phyloP scores from a whole-genome alignment of 2,797 vertebrate species.

The Trichosurus vulpecula region DNA sequence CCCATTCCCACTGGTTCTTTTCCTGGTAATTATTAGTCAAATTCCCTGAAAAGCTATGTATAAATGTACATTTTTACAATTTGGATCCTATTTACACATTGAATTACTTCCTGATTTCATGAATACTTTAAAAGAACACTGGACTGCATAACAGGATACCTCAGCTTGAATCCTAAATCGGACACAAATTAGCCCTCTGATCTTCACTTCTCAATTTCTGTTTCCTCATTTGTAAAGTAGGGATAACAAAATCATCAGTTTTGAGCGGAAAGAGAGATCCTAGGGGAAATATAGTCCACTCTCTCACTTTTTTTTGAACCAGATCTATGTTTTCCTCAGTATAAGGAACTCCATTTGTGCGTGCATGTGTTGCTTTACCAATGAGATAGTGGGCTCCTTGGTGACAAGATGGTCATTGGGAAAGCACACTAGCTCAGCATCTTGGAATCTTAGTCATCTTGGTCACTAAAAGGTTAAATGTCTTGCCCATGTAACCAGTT shows the following conservation, averaged over 20 bases:
- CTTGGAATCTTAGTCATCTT: neutral
- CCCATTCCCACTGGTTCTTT: neutral
- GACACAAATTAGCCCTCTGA: neutral
- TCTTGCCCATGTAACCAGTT: neutral
- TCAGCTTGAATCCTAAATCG: neutral
- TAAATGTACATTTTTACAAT: neutral
- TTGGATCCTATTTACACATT: neutral
- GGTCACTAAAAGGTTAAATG: neutral
- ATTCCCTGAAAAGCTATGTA: neutral
- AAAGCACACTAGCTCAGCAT: neutral
- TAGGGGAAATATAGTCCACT: neutral
- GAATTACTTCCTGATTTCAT: neutral
- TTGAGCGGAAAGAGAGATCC: neutral
- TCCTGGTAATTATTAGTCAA: neutral
- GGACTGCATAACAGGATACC: neutral
- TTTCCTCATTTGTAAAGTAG: neutral
- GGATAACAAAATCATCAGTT: neutral
- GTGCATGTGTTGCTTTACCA: neutral
- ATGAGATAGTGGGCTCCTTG: neutral
- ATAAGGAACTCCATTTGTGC: neutral
- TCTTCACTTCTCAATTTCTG: neutral
- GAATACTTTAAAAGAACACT: neutral
- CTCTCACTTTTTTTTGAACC: neutral
- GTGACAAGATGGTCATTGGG: neutral
- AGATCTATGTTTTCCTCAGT: neutral